These are phyloP conservation scores for Zele albiditarsus DNA, from an alignment of 2,888 invertebrate genomes.

Conservation along the genomic window DNA sequence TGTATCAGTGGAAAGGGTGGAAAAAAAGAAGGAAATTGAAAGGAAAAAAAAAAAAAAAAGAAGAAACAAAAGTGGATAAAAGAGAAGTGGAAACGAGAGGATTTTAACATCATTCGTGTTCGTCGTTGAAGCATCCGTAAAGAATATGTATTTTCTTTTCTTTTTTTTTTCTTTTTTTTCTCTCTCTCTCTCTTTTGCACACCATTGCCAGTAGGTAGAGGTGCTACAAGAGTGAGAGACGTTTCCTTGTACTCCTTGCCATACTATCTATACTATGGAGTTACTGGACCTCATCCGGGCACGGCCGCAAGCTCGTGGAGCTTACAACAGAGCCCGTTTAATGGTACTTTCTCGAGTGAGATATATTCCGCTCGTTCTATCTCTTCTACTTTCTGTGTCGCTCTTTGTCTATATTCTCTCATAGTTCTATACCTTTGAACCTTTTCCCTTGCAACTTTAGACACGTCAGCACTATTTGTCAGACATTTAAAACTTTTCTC, in stretches of 20 bases:
- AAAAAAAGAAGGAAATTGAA: too few species aligned
- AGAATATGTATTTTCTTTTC: conserved; percentile 6
- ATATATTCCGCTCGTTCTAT: conserved; percentile 14
- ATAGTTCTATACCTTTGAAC: conserved; percentile 51
- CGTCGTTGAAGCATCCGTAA: background rate
- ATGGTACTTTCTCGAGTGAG: conserved; percentile 39
- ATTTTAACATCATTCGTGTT: conserved; percentile 26
- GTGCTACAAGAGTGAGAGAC: background rate
- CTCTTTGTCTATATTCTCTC: conserved; percentile 60
- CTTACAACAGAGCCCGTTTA: conserved; percentile 42
- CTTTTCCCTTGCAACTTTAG: conserved; percentile 7
- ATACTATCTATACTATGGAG: conserved; percentile 9
- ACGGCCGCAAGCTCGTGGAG: conserved; percentile 36
- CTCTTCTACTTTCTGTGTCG: conserved; percentile 53
- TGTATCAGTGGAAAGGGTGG: background rate
- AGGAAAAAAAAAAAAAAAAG: background rate
- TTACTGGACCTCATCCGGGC: conserved; percentile 38
- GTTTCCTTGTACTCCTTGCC: background rate
- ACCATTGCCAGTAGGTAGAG: background rate
- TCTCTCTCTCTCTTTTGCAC: background rate
- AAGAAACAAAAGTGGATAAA: background rate
- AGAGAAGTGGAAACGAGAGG: conserved; percentile 20
- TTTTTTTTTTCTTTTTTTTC: background rate
- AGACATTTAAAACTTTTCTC: background rate
- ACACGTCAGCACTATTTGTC: conserved; percentile 31